These are phyloP conservation scores for Cataglyphis albicans DNA, from an alignment of 2,888 invertebrate genomes.

Conservation along the genomic window DNA sequence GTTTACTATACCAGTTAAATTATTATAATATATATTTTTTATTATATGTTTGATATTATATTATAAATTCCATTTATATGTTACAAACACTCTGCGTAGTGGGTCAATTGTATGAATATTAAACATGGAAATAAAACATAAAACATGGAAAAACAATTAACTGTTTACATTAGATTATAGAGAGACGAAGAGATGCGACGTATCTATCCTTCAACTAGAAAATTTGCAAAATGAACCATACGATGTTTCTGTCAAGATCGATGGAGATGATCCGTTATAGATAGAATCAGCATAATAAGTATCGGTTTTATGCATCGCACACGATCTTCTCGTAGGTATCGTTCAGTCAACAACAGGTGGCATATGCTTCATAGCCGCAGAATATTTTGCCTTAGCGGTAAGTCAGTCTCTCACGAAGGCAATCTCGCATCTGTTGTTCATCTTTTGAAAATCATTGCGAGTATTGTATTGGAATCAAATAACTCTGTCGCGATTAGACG, in stretches of 20 bases:
- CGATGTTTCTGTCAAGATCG: not conserved
- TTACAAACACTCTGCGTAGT: not conserved
- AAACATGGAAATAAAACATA: not conserved
- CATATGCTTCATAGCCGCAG: conserved; percentile 34
- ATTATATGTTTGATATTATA: not conserved
- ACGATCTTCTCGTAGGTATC: conserved; percentile 25
- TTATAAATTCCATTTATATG: not conserved
- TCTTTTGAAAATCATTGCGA: conserved; percentile 3
- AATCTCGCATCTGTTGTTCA: conserved; percentile 63
- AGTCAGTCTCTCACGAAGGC: conserved; percentile 53
- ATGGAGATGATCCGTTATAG: conserved; percentile 43
- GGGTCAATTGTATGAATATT: conserved; percentile 22
- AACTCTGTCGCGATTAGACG: conserved; percentile 6
- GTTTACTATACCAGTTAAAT: not conserved
- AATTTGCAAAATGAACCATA: conserved; percentile 19
- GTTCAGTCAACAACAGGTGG: conserved; percentile 67
- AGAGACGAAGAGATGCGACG: not conserved
- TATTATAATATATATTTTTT: not conserved
- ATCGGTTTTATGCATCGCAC: conserved; percentile 53
- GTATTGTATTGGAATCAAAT: conserved; percentile 5
- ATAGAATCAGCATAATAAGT: conserved; percentile 44
- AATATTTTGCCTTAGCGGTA: conserved; percentile 60
- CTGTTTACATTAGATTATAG: conserved; percentile 18
- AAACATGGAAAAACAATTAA: conserved; percentile 33
- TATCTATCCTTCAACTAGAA: not conserved